These are phyloP conservation scores for Pangasius krempfi DNA, from an alignment of 2,797 vertebrate genomes.

Conservation along the genomic window DNA sequence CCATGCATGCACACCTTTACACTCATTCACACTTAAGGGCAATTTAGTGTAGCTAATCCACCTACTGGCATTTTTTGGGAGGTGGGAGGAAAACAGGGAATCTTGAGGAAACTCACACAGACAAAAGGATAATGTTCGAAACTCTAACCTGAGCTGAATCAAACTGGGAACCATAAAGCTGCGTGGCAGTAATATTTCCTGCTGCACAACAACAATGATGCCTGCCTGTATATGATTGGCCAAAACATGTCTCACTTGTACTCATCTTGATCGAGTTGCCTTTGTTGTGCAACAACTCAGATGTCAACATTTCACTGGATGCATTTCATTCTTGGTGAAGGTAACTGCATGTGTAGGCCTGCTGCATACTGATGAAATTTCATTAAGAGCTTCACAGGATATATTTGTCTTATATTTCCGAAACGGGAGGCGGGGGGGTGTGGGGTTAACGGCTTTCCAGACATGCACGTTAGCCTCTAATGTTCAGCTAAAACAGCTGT, in stretches of 20 bases:
- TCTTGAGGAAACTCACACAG: neutral
- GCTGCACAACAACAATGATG: neutral
- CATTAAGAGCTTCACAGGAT: neutral
- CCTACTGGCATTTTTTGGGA: neutral
- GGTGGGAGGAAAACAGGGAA: neutral
- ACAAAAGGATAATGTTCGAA: neutral
- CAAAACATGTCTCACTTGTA: neutral
- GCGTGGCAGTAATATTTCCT: neutral
- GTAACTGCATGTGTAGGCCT: neutral
- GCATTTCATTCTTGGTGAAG: neutral
- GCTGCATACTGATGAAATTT: neutral
- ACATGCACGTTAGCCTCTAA: neutral
- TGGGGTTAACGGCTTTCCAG: neutral
- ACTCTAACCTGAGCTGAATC: neutral
- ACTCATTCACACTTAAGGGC: neutral
- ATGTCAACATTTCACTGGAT: neutral
- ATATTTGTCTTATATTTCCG: neutral
- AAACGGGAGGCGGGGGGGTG: neutral
- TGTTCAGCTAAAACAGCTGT: neutral
- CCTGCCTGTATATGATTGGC: neutral
- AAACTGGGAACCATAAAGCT: neutral
- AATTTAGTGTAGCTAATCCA: neutral
- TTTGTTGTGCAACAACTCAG: neutral
- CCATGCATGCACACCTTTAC: neutral
- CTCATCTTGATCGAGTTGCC: neutral